Conservation (phyloP, 2,888 invertebrate genomes). For the Nephrotoma appendiculata region DNA sequence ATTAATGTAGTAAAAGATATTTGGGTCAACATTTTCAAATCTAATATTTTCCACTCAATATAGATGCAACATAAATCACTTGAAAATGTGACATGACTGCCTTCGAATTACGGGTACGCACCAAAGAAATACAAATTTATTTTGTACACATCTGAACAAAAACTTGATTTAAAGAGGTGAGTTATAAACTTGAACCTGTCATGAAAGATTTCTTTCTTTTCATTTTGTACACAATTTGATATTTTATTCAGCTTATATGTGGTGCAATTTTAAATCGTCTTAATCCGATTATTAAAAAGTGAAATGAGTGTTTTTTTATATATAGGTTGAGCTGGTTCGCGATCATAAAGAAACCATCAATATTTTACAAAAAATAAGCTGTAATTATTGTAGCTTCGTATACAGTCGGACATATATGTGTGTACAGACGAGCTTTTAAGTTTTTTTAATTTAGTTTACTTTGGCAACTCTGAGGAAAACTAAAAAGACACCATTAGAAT, state of each 20-base stretch:
- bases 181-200: neutral
- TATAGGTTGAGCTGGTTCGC: neutral
- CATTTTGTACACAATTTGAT: neutral
- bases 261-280: neutral
- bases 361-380: neutral
- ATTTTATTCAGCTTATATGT: neutral
- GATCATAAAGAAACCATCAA: neutral
- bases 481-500: too few species aligned
- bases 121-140: neutral
- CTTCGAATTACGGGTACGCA: neutral
- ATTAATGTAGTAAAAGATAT: neutral
- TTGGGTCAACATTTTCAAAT: neutral
- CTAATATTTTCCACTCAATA: neutral
- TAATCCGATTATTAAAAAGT: neutral
- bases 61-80: neutral
- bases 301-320: neutral
- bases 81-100: neutral
- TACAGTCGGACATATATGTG: neutral
- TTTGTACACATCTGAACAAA: neutral
- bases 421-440: neutral
- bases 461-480: too few species aligned
- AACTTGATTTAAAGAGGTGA: neutral
- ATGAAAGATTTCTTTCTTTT: neutral
- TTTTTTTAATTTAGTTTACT: neutral
- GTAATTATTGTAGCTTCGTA: neutral